A percentile compares a stretch with the other conserved stretches of the same genome.
Conservation (phyloP, 2,113 vertebrate species). For the Lasiurus cinereus region DNA sequence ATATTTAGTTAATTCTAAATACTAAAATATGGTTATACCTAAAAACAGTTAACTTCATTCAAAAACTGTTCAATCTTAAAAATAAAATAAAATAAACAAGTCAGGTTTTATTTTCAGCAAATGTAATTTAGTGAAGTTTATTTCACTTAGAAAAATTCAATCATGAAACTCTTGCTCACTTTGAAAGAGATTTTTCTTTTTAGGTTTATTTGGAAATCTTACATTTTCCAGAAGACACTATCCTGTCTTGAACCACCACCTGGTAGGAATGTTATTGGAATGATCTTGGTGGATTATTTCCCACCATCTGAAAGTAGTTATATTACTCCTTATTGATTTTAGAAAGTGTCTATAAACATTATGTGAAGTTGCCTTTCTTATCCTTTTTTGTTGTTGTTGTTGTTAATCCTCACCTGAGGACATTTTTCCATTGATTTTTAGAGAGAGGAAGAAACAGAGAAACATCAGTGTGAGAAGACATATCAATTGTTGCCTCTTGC, state of each 20-base stretch:
- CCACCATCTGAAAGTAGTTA: not conserved
- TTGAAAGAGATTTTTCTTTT: not conserved
- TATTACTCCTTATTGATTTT: not conserved
- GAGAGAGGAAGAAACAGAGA: too few species aligned
- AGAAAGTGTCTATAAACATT: not conserved
- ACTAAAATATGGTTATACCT: constrained; percentile 24
- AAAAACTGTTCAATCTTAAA: not conserved
- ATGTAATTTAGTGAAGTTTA: not conserved
- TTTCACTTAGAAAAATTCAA: not conserved
- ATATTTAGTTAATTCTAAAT: constrained; percentile 53
- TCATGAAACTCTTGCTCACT: not conserved
- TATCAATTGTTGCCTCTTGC: too few species aligned
- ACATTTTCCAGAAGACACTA: constrained; percentile 40
- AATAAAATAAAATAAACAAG: not conserved
- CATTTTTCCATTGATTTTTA: too few species aligned
- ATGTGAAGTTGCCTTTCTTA: not conserved
- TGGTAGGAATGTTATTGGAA: not conserved
- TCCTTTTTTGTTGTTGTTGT: not conserved
- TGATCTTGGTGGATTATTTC: not conserved
- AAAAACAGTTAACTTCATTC: constrained; percentile 48
- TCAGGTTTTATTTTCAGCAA: constrained; percentile 39
- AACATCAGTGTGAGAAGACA: too few species aligned
- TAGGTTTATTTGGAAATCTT: constrained; percentile 27
- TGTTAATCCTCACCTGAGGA: too few species aligned
- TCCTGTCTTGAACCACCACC: not conserved